Evolutionary conservation across 1,140 invertebrate genomes (phyloP), one percentile per base, ranked within the genome.

Genomic region (Melipona quadrifasciata): DNA sequence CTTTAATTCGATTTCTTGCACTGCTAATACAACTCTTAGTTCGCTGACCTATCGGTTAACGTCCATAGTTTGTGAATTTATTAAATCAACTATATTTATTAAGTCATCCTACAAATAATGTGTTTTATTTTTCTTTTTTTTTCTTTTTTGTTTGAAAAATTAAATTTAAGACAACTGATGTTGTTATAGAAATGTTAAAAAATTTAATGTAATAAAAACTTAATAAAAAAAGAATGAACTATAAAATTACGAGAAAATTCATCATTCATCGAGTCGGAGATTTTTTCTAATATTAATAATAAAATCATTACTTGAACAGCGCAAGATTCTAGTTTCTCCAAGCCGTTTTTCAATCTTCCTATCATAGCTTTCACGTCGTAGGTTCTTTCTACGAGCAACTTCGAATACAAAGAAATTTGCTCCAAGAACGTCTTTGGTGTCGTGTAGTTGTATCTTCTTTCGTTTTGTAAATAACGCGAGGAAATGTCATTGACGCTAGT

Each of bases 381-480:
- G 3, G 97, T 97, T 93, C 98, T 98, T 74, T 96, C 96, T 16
- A 95, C 95, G 58, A 99, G 94, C 16, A 99, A 93, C 92, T 98
- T 98, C 2, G 96, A 95, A 91, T 99, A 99, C 1, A 99, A 95
- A 64, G 97, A 96, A 80, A 99, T 99, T 92, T 98, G 97, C 92
- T 99, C 98, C n/a, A 99, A 93, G 94, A 99, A 99, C 5, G 97
- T 98, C 94, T 99, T 99, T 0, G 99, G 99, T 2, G 98, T 99
- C 0, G 98, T 99, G 91, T 99, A 99, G 93, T 99, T 99, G 94
- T 98, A 98, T n/a, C 98, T 95, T 47, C 96, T 96, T 89, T 99
- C 98, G 93, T 98, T 99, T 87, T 95, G 94, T 58, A 98, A 95
- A 93, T 99, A 99, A 10, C 96, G 89, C 90, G 97, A 93, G 85